Evolutionary conservation across 1,140 invertebrate genomes (phyloP), one percentile per base, ranked within the genome.

Genomic region (Brachionus plicatilis): DNA sequence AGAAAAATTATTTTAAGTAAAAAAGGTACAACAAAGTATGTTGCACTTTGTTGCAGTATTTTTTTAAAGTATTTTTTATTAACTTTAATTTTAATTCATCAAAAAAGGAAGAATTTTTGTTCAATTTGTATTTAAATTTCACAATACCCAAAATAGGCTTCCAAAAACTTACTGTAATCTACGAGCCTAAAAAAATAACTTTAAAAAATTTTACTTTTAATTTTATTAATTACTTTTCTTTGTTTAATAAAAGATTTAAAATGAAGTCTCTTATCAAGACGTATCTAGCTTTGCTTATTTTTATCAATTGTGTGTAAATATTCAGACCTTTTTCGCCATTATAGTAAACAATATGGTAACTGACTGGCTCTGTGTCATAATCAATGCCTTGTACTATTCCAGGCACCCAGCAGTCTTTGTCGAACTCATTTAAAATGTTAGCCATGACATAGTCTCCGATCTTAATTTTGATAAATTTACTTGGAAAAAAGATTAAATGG

Each of bases 371-470:
- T 65, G 50, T 65, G 2, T 65, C 20, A 45, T 60, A 43, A 14
- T 45, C 79, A 24, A 65, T 60, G 27, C 11, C 3, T 41, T 41
- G 8, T 29, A 82, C 79, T 17, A 82, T 47, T 43, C 79, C 79
- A 17, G 79, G 79, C 4, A 82, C 65, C 79, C 79, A 82, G 17
- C 79, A 82, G n/a, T 43, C 41, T 82, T 82, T 60, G 5, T 82
- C 53, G 20, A 45, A 68, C 41, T 82, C 79, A 12, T 60, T 45
- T 37, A 82, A 68, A 65, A 82, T 41, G 33, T 82, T 65, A 2
- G 79, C 79, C 79, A 82, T 82, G n/a, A 82, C 79, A 82, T 65
- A 43, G 27, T 82, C 79, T 14, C 53, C 79, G 17, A 60, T 27
- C 79, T 82, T 50, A n/a, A 17, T 65, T 65, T 53, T 60, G n/a